Percentiles rank a stretch among this genome's conserved stretches.
These are phyloP conservation scores for Pseudonaja textilis DNA, from an alignment of 2,113 vertebrate genomes.

Conservation along the genomic window DNA sequence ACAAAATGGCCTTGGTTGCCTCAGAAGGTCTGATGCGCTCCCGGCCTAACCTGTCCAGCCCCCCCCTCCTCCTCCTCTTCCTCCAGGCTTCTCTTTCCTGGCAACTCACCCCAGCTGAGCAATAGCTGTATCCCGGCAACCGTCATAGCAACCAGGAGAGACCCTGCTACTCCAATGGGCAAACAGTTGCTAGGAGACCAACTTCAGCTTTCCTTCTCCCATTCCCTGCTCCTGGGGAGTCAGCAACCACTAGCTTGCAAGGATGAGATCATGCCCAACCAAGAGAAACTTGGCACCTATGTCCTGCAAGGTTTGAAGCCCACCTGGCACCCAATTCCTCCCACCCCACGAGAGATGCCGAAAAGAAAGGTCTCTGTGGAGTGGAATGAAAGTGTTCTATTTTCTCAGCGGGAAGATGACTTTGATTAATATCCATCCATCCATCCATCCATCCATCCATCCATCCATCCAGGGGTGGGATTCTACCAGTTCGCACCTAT, in stretches of 20 bases:
- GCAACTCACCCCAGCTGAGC: neutral
- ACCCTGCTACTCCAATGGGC: neutral
- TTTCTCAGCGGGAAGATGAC: neutral
- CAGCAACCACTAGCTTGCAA: neutral
- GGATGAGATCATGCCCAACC: neutral
- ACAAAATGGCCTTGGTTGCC: neutral
- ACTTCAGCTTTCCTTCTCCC: constrained; percentile 3
- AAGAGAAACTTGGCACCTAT: neutral
- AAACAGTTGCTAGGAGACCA: constrained; percentile 28
- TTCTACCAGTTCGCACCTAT: no score
- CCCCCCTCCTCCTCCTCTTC: neutral
- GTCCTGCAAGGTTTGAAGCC: neutral
- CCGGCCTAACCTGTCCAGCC: neutral
- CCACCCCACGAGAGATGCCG: neutral
- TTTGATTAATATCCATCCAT: neutral
- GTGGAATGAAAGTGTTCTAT: neutral
- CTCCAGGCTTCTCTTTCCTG: neutral
- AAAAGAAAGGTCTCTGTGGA: neutral
- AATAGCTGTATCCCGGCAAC: constrained; percentile 20
- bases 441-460: no score
- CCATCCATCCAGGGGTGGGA: no score
- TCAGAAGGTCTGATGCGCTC: neutral
- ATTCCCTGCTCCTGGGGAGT: no score
- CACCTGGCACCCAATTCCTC: no score
- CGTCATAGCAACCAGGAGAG: constrained; percentile 22